These are phyloP conservation scores for Epistrophella euchroma DNA, from an alignment of 2,888 invertebrate species.

Conservation along the genomic window DNA sequence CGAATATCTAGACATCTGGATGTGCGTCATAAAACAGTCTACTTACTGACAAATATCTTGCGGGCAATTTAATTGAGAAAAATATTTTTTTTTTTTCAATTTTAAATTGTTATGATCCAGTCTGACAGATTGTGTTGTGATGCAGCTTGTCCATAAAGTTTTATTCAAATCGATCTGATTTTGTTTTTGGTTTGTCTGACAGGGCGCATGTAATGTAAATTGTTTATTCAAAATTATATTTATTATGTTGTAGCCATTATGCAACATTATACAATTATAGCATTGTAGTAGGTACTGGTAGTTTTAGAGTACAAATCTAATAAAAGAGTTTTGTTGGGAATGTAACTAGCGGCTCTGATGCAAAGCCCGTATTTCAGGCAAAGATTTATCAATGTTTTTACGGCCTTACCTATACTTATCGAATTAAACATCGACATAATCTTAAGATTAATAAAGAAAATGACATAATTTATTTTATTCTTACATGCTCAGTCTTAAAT, in stretches of 20 bases:
- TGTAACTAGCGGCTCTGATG: no score
- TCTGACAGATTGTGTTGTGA: constrained; percentile 34
- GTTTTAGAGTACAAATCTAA: no score
- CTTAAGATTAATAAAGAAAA: no score
- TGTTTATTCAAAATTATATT: not conserved
- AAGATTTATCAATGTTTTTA: no score
- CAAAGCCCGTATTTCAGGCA: no score
- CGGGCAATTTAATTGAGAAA: constrained; percentile 40
- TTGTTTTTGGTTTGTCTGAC: not conserved
- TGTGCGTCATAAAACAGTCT: constrained; percentile 2
- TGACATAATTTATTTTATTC: no score
- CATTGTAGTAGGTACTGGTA: no score
- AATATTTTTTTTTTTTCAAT: not conserved
- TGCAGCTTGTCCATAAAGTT: constrained; percentile 8
- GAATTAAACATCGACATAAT: no score
- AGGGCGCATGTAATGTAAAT: not conserved
- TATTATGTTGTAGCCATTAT: not conserved
- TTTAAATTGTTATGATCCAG: constrained; percentile 39
- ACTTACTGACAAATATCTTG: constrained; percentile 27
- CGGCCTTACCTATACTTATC: no score
- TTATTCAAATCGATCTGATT: not conserved
- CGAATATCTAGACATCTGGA: constrained; percentile 7
- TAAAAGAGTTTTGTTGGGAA: no score
- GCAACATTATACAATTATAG: no score
- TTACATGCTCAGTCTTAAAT: no score